phyloP scores from a whole-genome alignment of 2,797 vertebrate genomes.

The Peromyscus melanophrys region DNA sequence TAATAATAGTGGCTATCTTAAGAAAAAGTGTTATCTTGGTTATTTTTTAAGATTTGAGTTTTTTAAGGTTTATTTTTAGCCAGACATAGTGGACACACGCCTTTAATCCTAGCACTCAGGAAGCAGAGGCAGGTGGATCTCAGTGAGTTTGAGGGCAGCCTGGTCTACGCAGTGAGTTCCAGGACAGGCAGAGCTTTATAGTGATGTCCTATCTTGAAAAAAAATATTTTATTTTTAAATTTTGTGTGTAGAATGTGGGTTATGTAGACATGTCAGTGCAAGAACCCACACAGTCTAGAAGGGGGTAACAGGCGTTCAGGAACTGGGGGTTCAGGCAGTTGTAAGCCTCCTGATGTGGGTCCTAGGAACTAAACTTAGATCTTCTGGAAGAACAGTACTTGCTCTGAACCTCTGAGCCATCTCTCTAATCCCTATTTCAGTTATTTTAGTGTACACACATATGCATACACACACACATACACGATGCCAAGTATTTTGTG shows the following conservation, averaged over 20 bases:
- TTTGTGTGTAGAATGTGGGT: neutral
- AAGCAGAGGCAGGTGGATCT: neutral
- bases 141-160: neutral
- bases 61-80: neutral
- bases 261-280: neutral
- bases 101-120: neutral
- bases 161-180: neutral
- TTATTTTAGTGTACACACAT: neutral
- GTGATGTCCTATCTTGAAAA: too few relatives aligned
- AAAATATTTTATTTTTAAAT: neutral
- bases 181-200: neutral
- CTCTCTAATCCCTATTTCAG: neutral
- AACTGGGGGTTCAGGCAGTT: neutral
- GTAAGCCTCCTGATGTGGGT: neutral
- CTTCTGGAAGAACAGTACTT: neutral
- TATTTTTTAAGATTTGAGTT: neutral
- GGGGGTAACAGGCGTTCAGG: neutral
- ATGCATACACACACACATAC: neutral
- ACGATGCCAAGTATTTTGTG: neutral
- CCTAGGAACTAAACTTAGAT: neutral
- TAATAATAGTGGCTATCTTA: neutral
- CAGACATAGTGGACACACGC: rapidly evolving
- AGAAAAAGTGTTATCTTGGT: neutral
- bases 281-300: neutral
- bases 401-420: neutral